Evolutionary conservation across 2,113 vertebrate species (phyloP), one percentile per base, ranked within the genome.

Genomic region (Carassius auratus): DNA sequence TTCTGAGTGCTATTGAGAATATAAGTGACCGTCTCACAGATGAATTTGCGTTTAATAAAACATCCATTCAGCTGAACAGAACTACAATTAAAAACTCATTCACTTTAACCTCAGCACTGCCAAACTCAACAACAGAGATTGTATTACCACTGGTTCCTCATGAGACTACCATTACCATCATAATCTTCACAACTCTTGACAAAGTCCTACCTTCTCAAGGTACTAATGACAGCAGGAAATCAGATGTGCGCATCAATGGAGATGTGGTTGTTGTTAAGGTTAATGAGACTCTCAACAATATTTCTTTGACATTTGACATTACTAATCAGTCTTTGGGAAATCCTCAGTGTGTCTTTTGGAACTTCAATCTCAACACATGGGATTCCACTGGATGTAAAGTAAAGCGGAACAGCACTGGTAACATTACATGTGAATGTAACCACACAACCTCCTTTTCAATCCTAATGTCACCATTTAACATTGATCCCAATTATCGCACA

Each of bases 391-490:
- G 89, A 0, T 97, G 97, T 81, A 0, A 1, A 0, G 81, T 90
- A 0, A 13, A 81, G 0, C 92, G 2, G 13, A 62, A 76, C 1
- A 0, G 10, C 1, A 3, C 71, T 5, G 4, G 17, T 68, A 74
- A 0, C 0, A 92, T 93, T 19, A 91, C 86, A 14, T 98, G 97
- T n/a, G 33, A 0, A n/a, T 98, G 97, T 78, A 87, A 82, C 45
- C 94, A 94, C 59, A 91, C 96, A 71, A 97, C 96, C 4, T 96
- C 97, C 0, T 97, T 98, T 90, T 97, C 97, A 57, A 92, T 97
- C 33, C 89, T 98, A 1, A 96, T 97, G 97, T 93, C 97, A 4
- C 92, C 95, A 0, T 55, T 81, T 0, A 4, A 2, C 21, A 84
- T 84, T 0, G 14, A 81, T 1, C 1, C 3, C 21, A 84, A 83